These are phyloP conservation scores for Tetragnatha montana DNA, from an alignment of 2,888 invertebrate species.

Conservation along the genomic window DNA sequence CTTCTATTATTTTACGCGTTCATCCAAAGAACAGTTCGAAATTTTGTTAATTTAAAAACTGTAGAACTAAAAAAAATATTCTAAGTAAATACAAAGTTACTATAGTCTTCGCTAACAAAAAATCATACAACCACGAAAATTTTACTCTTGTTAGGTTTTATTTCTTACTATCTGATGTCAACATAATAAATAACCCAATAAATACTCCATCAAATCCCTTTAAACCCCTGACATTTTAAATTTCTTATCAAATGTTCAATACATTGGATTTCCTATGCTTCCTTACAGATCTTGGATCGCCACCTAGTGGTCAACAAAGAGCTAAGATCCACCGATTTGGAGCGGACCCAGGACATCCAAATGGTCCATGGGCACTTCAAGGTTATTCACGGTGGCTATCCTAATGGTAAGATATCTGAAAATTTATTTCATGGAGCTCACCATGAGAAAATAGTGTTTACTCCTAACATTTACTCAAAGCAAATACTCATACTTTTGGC, in stretches of 20 bases:
- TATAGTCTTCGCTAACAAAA: too few relatives aligned
- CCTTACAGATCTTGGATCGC: slow-evolving; percentile 85
- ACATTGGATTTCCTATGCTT: background rate
- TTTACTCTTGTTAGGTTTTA: too few relatives aligned
- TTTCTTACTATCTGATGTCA: background rate
- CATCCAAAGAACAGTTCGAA: too few relatives aligned
- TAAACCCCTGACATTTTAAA: background rate
- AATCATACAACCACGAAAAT: too few relatives aligned
- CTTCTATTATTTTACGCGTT: too few relatives aligned
- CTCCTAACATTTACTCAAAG: too few relatives aligned
- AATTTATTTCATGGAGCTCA: too few relatives aligned
- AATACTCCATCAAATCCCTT: background rate
- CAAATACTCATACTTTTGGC: too few relatives aligned
- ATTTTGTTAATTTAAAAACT: too few relatives aligned
- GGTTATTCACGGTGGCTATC: slow-evolving; percentile 76
- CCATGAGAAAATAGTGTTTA: too few relatives aligned
- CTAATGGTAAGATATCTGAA: slow-evolving; percentile 39
- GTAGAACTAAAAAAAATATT: too few relatives aligned
- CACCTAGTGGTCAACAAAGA: slow-evolving; percentile 89
- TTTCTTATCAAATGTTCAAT: background rate
- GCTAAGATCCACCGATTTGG: slow-evolving; percentile 65
- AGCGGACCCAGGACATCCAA: slow-evolving; percentile 64
- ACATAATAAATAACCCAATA: background rate
- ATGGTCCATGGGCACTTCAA: slow-evolving; percentile 69
- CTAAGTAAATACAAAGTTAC: too few relatives aligned